Base-by-base conservation (phyloP, 2,888 invertebrate species). In the Lypha dubia region DNA sequence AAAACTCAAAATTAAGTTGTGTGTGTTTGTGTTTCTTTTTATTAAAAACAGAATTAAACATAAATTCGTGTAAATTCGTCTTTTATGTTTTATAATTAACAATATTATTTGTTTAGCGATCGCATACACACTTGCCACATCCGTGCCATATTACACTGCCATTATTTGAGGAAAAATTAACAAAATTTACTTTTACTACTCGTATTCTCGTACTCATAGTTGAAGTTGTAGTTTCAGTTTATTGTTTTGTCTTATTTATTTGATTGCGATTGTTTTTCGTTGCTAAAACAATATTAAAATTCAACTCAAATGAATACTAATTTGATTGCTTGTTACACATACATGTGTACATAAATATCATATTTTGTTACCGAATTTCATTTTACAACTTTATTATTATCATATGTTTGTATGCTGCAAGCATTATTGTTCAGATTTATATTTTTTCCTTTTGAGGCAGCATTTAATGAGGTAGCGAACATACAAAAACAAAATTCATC, bases 391-490 rank as follows among this genome's bases (percentile, higher is more conserved):
- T 35, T 76, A 32, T 24, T 58, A 8, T 15, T 20, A 24, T 22
- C 20, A 17, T 22, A 15, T n/a, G 46, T 22, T 15, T 35, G 22
- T 53, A 15, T 32, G 5, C n/a, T 28, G 17, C 9, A 11, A 17
- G 22, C 51, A 13, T 35, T 46, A 20, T 49, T 73, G 24, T 24
- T 28, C 8, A 24, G 17, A 38, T 44, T 56, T 63, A 53, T 70
- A 63, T 56, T 32, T 17, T 58, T 32, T n/a, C n/a, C n/a, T n/a
- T n/a, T 44, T 22, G 51, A 65, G 22, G 56, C 58, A 70, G 17
- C 32, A 79, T 75, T 79, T 75, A 79, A 79, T 83, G 70, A 75
- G 65, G 75, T 75, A 71, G 56, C 56, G 24, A 73, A 73, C 67
- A 80, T 49, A 67, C 58, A 67, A 67, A 74, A n/a, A n/a, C n/a